Conservation (phyloP, 2,888 invertebrate genomes). For the Platynereis dumerilii region DNA sequence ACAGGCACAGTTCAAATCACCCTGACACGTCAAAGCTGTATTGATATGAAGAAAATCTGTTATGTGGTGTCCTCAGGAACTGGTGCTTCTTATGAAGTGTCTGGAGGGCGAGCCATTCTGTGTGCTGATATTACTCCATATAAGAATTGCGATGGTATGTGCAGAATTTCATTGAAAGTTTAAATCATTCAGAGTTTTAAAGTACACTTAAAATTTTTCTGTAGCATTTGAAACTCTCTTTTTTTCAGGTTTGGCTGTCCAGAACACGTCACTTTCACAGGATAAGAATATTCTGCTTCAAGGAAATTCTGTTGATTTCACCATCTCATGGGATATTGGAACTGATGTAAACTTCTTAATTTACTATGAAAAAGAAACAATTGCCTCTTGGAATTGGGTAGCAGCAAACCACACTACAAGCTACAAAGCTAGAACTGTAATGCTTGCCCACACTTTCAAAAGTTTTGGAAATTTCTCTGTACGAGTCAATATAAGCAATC, state of each 20-base stretch:
- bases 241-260: too few relatives aligned
- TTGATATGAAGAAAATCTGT: background rate
- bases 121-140: constrained; percentile 3
- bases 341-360: background rate
- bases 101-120: background rate
- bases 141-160: constrained; percentile 4
- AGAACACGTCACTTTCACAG: too few relatives aligned
- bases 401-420: background rate
- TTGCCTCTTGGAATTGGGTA: background rate
- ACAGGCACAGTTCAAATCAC: background rate
- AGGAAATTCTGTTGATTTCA: background rate
- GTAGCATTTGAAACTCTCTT: too few relatives aligned
- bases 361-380: background rate
- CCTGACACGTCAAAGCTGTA: background rate
- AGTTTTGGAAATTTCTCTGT: background rate
- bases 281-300: too few relatives aligned
- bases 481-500: background rate
- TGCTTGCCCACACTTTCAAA: background rate
- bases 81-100: background rate
- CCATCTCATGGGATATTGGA: constrained; percentile 4
- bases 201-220: too few relatives aligned
- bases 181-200: too few relatives aligned
- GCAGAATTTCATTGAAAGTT: too few relatives aligned
- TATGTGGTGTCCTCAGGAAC: background rate
- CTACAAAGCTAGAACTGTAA: background rate